Evolutionary conservation across 2,797 vertebrate species (phyloP), one percentile per base, ranked within the genome.

Genomic region (Eurystomus glaucurus): DNA sequence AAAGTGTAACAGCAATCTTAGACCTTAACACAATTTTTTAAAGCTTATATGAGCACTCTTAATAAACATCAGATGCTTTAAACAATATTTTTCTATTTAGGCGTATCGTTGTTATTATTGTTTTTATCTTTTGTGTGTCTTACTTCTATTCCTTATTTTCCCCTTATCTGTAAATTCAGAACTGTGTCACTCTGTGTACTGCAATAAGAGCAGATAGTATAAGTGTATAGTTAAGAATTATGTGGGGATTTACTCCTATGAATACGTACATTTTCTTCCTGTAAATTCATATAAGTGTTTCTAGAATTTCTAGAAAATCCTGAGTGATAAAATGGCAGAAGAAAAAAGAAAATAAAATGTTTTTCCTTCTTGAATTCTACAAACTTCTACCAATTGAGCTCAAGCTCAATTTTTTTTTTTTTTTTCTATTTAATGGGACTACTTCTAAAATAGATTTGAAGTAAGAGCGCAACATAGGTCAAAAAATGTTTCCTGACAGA

Each of bases 231-330:
- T 45, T 76, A n/a, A 54, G 18, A 64, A 26, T 8, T 16, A 41
- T 29, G 9, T 50, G 18, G 2, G 0, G 31, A 7, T 0, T 5
- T 51, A 11, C 14, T 65, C 4, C 26, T 77, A 26, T 14, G 48
- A 88, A 48, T 20, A 6, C 8, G 11, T 54, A 8, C 9, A 54
- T 2, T 48, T 88, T 86, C 26, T 37, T 81, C 50, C 39, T 64
- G 13, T 52, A 64, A 64, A 51, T 55, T 39, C 9, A 6, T 19
- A 1, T 2, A 46, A 65, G 2, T 25, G 9, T 39, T 50, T 18
- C 25, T 61, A 26, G 25, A 64, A 72, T 54, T 76, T 88, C 16
- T 55, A 57, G 39, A 62, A 70, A 91, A 57, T 46, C 20, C 15
- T 14, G 5, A 45, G 11, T 58, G 45, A n/a, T 18, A 10, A 2